Conservation (phyloP, 2,888 invertebrate genomes). For the Conus canariensis region DNA sequence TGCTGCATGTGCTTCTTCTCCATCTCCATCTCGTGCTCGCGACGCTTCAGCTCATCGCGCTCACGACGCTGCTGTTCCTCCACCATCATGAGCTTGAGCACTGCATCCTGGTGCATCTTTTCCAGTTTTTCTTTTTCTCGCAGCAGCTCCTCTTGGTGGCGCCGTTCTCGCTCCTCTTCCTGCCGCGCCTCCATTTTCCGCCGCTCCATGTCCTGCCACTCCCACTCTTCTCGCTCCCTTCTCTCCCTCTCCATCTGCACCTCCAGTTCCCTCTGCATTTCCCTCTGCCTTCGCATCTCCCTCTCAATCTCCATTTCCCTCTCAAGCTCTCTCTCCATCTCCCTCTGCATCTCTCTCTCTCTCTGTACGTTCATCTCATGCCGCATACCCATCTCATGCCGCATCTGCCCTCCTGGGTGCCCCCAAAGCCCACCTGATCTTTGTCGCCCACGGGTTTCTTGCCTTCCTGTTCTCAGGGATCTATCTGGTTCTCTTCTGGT, state of each 20-base stretch:
- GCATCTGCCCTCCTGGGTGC: neutral
- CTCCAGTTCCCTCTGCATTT: neutral
- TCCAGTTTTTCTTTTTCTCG: conserved; percentile 23
- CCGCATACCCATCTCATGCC: neutral
- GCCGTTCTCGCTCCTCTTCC: conserved; percentile 33
- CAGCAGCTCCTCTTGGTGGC: neutral
- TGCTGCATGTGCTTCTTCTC: conserved; percentile 30
- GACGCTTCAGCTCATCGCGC: neutral
- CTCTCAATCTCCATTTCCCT: neutral
- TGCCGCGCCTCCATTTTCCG: neutral
- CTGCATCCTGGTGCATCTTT: conserved; percentile 33
- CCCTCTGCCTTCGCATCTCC: neutral
- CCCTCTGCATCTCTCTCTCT: neutral
- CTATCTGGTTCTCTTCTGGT: neutral
- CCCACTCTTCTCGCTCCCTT: neutral
- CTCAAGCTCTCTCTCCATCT: neutral
- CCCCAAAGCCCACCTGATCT: no score
- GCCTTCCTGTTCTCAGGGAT: neutral
- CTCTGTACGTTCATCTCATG: neutral
- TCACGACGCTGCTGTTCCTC: conserved; percentile 30
- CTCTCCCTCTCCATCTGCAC: neutral
- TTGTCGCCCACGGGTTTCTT: neutral
- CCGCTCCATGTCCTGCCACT: neutral
- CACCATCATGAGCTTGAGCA: conserved; percentile 15
- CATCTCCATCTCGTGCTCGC: neutral